Base-by-base conservation (phyloP, 2,113 vertebrate species). In the Todiramphus saurophagus region DNA sequence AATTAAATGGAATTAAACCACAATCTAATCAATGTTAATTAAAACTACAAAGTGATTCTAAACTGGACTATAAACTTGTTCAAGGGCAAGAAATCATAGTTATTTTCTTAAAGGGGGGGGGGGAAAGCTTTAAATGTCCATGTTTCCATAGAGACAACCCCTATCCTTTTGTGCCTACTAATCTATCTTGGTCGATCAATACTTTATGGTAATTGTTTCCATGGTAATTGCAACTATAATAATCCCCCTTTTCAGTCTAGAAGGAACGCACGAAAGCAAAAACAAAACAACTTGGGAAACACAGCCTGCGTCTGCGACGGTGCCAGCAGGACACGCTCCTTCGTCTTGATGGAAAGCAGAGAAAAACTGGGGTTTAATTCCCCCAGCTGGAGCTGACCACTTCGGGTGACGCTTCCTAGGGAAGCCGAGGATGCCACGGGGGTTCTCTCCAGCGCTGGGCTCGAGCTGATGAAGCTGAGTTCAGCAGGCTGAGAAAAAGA, bases 151-250 rank as follows among this genome's bases (percentile, higher is more conserved):
- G 96, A 94, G 97, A 98, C 96, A 83, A 97, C 96, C 94, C 94
- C 94, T 97, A 92, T 93, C 93, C 87, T 95, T 95, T 87, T 70
- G 72, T 96, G 95, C 94, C 97, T 97, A 93, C 95, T 94, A 96
- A 98, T 97, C 95, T 94, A 94, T 97, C 94, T 95, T 95, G 77
- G 91, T 95, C 83, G 39, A 97, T 98, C 97, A 95, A 98, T 97
- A 98, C 96, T 97, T 98, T 96, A 96, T 95, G 96, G 94, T 96
- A 97, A 98, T 97, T 97, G 97, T 98, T 97, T 97, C 97, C 97
- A 98, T 97, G 96, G 97, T 95, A 97, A 98, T 97, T 85, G 95
- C 70, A 94, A 95, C 85, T 93, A 93, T 83, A 92, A 92, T 94
- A 94, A 93, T 94, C 95, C 77, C 70, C 56, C 72, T 94, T 84